A percentile compares a stretch with the other conserved stretches of the same genome.
Conservation (phyloP, 2,113 vertebrate genomes). For the Cavia porcellus region DNA sequence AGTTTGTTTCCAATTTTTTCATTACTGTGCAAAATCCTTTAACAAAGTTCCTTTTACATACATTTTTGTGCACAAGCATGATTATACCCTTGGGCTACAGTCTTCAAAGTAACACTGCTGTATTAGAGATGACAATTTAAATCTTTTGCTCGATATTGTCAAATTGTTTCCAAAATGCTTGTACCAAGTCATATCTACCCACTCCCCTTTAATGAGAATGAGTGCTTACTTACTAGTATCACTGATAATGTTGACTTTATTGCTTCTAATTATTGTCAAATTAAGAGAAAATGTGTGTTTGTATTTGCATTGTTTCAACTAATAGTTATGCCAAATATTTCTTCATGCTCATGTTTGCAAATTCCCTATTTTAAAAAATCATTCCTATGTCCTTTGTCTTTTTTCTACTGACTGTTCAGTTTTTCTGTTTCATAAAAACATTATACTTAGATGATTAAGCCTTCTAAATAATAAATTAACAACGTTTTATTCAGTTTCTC, state of each 20-base stretch:
- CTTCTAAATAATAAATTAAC: conserved; percentile 20
- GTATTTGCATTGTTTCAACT: conserved; percentile 26
- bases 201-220: background rate
- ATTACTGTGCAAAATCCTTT: background rate
- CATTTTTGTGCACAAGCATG: background rate
- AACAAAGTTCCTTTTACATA: background rate
- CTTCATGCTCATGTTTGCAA: background rate
- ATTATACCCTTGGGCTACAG: background rate
- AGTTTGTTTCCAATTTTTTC: background rate
- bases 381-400: background rate
- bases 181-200: background rate
- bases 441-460: background rate
- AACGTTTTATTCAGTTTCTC: background rate
- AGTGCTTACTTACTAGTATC: background rate
- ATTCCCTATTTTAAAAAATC: conserved; percentile 44
- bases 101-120: background rate
- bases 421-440: background rate
- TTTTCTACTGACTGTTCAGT: background rate
- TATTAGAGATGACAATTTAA: background rate
- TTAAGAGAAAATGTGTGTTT: background rate
- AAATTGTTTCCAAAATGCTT: background rate
- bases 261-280: conserved; percentile 11
- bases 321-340: background rate
- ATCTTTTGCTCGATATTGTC: background rate
- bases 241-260: background rate